Conservation (phyloP, 2,113 vertebrate species). For the Chaetodon auriga region DNA sequence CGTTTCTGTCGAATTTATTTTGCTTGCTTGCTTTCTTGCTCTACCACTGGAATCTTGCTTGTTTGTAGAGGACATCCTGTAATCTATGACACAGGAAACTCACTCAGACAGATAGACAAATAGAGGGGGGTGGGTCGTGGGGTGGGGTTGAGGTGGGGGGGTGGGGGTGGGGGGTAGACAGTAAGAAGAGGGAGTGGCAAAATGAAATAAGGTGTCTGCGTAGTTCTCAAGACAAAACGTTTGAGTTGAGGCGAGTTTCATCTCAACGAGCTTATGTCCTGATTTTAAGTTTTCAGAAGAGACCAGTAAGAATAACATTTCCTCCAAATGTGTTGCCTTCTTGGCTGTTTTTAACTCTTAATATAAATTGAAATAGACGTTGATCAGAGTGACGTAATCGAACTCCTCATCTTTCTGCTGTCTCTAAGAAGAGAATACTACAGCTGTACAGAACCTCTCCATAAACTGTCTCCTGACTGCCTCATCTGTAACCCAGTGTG, state of each 20-base stretch:
- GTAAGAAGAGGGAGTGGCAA: slow-evolving; percentile 40
- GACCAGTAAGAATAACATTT: not conserved
- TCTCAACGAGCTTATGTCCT: slow-evolving; percentile 4
- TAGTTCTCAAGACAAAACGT: not conserved
- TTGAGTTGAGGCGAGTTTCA: slow-evolving; percentile 12
- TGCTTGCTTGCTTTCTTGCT: slow-evolving; percentile 45
- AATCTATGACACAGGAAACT: slow-evolving; percentile 77
- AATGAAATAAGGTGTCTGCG: not conserved
- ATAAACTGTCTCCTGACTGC: slow-evolving; percentile 11
- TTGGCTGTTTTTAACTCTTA: not conserved
- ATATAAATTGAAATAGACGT: too few relatives aligned
- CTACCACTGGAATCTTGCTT: slow-evolving; percentile 52
- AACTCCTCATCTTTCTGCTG: not conserved
- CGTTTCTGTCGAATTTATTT: slow-evolving; percentile 29
- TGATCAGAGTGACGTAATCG: too few relatives aligned
- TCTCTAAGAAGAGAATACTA: not conserved
- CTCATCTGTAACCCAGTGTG: slow-evolving; percentile 8
- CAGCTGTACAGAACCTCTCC: slow-evolving; percentile 4
- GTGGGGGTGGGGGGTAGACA: slow-evolving; percentile 6
- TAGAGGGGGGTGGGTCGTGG: not conserved
- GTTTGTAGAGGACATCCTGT: slow-evolving; percentile 79
- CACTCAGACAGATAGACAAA: slow-evolving; percentile 63
- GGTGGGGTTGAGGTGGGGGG: not conserved
- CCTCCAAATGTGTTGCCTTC: not conserved
- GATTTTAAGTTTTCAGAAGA: not conserved